Conservation (phyloP, 2,113 vertebrate species). For the Glareola pratincola region DNA sequence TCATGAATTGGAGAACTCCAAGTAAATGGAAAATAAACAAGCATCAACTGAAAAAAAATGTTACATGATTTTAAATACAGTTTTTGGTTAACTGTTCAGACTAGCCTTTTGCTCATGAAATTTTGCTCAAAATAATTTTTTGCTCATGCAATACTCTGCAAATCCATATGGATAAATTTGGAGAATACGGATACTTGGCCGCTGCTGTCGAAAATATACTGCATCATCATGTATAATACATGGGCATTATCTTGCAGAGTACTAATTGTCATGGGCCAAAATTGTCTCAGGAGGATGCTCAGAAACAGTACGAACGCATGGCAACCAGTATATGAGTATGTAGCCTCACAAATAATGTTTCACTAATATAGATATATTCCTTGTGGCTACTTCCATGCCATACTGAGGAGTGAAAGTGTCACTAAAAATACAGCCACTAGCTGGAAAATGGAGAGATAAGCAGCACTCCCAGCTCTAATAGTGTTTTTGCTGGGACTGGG, state of each 20-base stretch:
- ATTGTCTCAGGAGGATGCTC: not conserved
- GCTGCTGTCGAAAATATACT: not conserved
- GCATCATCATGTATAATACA: not conserved
- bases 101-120: not conserved
- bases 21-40: not conserved
- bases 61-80: not conserved
- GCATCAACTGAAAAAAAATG: not conserved
- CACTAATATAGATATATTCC: not conserved
- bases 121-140: not conserved
- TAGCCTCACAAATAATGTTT: not conserved
- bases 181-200: not conserved
- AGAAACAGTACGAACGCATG: rapidly evolving
- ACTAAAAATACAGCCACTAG: not conserved
- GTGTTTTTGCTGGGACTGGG: rapidly evolving
- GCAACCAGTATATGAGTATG: not conserved
- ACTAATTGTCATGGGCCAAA: not conserved
- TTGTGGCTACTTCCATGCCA: not conserved
- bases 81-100: not conserved
- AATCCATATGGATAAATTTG: not conserved
- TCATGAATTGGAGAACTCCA: not conserved
- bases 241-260: not conserved
- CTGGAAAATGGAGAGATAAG: not conserved
- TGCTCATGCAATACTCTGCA: not conserved
- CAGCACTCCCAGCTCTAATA: rapidly evolving
- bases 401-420: not conserved